phyloP scores from a whole-genome alignment of 2,888 invertebrate genomes.

The Caenorhabditis sp. region DNA sequence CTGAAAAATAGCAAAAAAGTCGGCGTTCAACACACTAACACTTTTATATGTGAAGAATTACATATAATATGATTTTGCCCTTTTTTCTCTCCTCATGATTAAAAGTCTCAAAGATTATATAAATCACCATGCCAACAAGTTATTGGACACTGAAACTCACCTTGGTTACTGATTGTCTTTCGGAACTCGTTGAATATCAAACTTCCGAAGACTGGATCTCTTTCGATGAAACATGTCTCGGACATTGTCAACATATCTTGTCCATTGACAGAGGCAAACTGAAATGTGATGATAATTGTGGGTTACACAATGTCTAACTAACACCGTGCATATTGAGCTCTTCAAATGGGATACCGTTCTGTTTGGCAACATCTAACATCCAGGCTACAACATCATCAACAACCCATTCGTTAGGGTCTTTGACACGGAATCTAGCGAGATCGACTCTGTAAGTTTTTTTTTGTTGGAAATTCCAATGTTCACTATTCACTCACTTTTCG shows the following conservation, averaged over 20 bases:
- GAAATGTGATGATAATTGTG: constrained; percentile 10
- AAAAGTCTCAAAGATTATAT: not conserved
- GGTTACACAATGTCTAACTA: not conserved
- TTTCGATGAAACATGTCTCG: constrained; percentile 63
- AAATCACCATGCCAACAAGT: not conserved
- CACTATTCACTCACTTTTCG: constrained; percentile 59
- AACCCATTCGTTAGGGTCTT: constrained; percentile 66
- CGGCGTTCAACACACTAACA: not conserved
- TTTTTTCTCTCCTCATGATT: not conserved
- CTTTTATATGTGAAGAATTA: not conserved
- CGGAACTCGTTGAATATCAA: constrained; percentile 66
- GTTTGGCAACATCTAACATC: constrained; percentile 68
- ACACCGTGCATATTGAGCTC: constrained; percentile 63
- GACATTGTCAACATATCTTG: constrained; percentile 60
- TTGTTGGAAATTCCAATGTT: not conserved
- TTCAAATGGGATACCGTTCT: constrained; percentile 66
- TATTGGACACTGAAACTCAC: constrained; percentile 13
- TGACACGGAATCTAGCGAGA: constrained; percentile 69
- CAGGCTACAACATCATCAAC: constrained; percentile 69
- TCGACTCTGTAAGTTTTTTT: constrained; percentile 55
- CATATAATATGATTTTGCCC: not conserved
- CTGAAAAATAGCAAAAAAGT: constrained; percentile 34
- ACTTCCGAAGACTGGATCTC: constrained; percentile 63
- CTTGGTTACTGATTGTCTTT: constrained; percentile 31
- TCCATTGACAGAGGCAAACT: constrained; percentile 65